Evolutionary conservation across 2,113 vertebrate species (phyloP), one percentile per base, ranked within the genome.

Genomic region (Setophaga petechia): DNA sequence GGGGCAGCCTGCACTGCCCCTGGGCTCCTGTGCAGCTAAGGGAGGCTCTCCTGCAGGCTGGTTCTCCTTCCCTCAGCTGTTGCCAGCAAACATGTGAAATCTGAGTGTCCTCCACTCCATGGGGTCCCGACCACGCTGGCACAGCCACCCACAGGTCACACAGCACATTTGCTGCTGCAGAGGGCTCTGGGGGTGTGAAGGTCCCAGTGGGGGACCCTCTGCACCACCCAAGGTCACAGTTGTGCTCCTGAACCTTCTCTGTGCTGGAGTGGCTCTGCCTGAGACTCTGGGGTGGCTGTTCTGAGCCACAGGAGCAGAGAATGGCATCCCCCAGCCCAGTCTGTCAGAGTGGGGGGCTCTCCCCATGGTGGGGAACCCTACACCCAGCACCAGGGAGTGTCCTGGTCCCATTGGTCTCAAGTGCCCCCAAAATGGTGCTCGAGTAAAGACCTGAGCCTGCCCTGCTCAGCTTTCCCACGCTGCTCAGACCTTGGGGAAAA

Each of bases 401-500:
- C 17, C 33, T 12, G 30, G 33, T 44, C n/a, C 57, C 20, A 0
- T 72, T 67, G 46, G 54, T 79, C 68, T 74, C 55, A 27, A 47
- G 24, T 39, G 52, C 27, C 90, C 84, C 82, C 54, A 39, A 75
- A 88, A 75, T 1, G 0, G 44, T 62, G 84, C 46, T 79, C 4
- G 22, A 88, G 79, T 62, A 24, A 67, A 69, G 87, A 71, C 58
- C 47, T 17, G 80, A 93, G 82, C 90, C 85, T 77, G 68, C 68
- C 39, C 72, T 83, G 52, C 74, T 68, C 9, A 4, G 83, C 89
- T 97, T 97, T 97, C 97, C 93, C 97, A 96, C 85, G 54, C 84
- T 94, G 59, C 84, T 73, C 25, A 2, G 46, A 84, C 66, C 68
- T 58, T 63, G 63, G 90, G 90, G 95, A 84, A 83, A 87, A 87